A percentile compares a stretch with the other conserved stretches of the same genome.
phyloP scores from a whole-genome alignment of 2,888 invertebrate species.

The Pheosia tremula region DNA sequence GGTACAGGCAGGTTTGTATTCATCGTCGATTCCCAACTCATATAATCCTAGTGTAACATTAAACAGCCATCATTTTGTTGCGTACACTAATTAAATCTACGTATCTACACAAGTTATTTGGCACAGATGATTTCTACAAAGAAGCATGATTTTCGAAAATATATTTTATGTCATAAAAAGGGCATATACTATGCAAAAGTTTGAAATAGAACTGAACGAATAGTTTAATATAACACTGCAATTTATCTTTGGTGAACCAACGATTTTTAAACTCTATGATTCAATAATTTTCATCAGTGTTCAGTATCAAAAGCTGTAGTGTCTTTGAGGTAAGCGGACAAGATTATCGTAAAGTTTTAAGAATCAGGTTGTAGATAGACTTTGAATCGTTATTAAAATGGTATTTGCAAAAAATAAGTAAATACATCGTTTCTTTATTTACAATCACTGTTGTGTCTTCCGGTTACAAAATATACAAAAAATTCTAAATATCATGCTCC shows the following conservation, averaged over 20 bases:
- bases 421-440: constrained; percentile 31
- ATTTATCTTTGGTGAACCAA: too few relatives aligned
- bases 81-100: constrained; percentile 28
- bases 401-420: constrained; percentile 16
- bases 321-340: too few relatives aligned
- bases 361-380: too few relatives aligned
- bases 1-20: not conserved
- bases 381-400: too few relatives aligned
- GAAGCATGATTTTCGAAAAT: constrained; percentile 11
- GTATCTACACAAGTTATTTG: constrained; percentile 38
- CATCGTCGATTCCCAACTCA: not conserved
- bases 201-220: too few relatives aligned
- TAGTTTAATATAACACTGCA: too few relatives aligned
- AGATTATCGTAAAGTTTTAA: too few relatives aligned
- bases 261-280: too few relatives aligned
- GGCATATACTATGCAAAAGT: too few relatives aligned
- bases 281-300: too few relatives aligned
- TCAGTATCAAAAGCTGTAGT: too few relatives aligned
- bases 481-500: constrained; percentile 23
- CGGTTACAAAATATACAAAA: constrained; percentile 75
- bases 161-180: too few relatives aligned
- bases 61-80: constrained; percentile 51
- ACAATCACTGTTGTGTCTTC: constrained; percentile 72
- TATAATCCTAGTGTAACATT: constrained; percentile 32
- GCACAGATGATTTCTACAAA: constrained; percentile 33